Evolutionary conservation across 2,797 vertebrate genomes (phyloP), one percentile per base, ranked within the genome.

Genomic region (Zonotrichia albicollis): DNA sequence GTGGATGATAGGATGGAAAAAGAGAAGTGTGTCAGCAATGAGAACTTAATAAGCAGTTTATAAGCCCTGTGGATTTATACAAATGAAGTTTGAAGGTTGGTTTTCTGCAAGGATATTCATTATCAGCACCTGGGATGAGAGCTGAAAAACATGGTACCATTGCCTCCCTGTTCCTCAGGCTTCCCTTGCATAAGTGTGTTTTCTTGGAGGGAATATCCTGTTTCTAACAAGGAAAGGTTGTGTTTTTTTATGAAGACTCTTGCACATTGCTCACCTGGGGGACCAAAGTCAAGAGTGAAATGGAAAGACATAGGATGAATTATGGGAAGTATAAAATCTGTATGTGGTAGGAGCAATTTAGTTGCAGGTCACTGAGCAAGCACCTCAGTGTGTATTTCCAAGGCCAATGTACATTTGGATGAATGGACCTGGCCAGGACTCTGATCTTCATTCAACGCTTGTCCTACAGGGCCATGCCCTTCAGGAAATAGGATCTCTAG

Each of bases 11-110:
- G 60, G 30, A 60, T 53, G 72, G 46, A 73, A 64, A 74, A 25
- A 80, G 61, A 89, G 71, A 62, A 65, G 13, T 13, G 23, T 88
- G 32, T 70, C 65, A 6, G 14, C 32, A 19, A 60, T 58, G 38
- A 86, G 76, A 93, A 77, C 67, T 77, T 94, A 79, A 70, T 78
- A 78, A 88, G 11, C 43, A 67, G 43, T 79, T 96, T 86, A 45
- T 84, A 76, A 92, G 18, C 45, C 21, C 27, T 1, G 2, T 84
- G 42, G 62, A 46, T 91, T 93, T 93, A 50, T 57, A 34, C 17
- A 81, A 92, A 62, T 84, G 25, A 75, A 86, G 48, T 65, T 26
- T 87, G 71, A 89, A 82, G 30, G 19, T 50, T 93, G 18, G 26
- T 92, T 77, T 89, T 60, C 76, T 92, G 40, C 66, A 66, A 73